These are phyloP conservation scores for Chloropsis hardwickii DNA, from an alignment of 2,113 vertebrate genomes.

Conservation along the genomic window DNA sequence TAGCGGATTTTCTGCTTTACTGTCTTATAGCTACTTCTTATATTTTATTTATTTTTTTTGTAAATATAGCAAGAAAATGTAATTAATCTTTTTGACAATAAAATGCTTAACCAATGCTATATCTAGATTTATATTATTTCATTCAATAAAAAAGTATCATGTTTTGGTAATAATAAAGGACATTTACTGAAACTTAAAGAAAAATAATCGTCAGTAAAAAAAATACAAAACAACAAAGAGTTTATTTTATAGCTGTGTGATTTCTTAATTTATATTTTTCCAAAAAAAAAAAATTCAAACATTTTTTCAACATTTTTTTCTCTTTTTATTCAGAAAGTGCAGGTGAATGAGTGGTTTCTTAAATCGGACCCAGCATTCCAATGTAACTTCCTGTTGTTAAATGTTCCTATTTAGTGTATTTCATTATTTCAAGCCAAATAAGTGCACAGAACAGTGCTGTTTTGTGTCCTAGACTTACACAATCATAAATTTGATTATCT, in stretches of 20 bases:
- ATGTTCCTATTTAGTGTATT: not conserved
- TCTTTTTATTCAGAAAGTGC: not conserved
- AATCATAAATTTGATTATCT: not conserved
- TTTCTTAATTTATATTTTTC: not conserved
- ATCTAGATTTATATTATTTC: not conserved
- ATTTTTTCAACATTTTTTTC: not conserved
- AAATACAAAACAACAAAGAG: not conserved
- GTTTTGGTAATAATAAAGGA: not conserved
- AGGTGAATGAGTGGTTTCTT: not conserved
- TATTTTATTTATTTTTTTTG: not conserved
- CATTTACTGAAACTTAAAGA: not conserved
- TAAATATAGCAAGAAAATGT: not conserved
- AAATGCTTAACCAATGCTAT: not conserved
- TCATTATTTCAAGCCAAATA: not conserved
- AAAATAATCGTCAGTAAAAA: not conserved
- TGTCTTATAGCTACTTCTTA: not conserved
- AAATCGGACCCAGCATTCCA: not conserved
- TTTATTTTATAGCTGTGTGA: not conserved
- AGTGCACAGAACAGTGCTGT: not conserved
- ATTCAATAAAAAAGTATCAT: not conserved
- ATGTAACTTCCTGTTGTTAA: not conserved
- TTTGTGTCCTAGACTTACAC: not conserved
- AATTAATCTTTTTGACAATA: not conserved
- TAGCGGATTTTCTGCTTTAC: slow-evolving; percentile 25
- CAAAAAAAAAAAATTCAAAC: not conserved